A percentile compares a stretch with the other conserved stretches of the same genome.
Conservation (phyloP, 2,888 invertebrate species). For the Frankliniella fusca region DNA sequence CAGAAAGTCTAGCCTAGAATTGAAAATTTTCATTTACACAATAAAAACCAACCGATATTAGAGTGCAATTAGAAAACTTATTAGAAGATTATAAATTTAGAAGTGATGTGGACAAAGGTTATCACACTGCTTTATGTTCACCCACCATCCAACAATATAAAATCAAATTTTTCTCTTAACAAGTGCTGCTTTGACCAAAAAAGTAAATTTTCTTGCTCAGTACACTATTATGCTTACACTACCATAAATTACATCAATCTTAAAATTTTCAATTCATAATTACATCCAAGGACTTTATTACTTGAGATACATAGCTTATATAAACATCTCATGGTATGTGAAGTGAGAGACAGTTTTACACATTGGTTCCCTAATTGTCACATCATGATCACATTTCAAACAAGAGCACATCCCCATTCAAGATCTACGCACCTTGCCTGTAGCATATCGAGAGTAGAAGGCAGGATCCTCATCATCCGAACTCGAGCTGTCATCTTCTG, state of each 20-base stretch:
- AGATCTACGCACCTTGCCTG: constrained; percentile 37
- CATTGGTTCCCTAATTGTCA: too few relatives aligned
- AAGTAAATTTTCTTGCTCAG: background rate
- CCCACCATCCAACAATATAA: background rate
- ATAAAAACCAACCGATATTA: background rate
- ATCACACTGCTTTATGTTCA: background rate
- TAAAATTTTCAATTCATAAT: too few relatives aligned
- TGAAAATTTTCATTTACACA: background rate
- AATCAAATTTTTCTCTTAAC: background rate
- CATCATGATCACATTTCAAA: too few relatives aligned
- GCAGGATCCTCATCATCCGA: constrained; percentile 47
- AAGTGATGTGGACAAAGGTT: background rate
- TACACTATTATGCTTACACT: background rate
- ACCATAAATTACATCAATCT: background rate
- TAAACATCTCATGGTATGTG: too few relatives aligned
- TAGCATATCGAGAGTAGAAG: constrained; percentile 34
- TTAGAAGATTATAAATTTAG: background rate
- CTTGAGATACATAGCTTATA: too few relatives aligned
- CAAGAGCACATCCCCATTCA: constrained; percentile 37
- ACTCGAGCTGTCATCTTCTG: constrained; percentile 45
- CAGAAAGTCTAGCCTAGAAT: constrained; percentile 24
- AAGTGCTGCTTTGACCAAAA: background rate
- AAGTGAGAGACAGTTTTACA: too few relatives aligned
- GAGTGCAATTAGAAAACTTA: background rate
- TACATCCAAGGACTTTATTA: too few relatives aligned